A percentile compares a stretch with the other conserved stretches of the same genome.
These are phyloP conservation scores for Petrocephalus zakoni DNA, from an alignment of 2,113 vertebrate species.

Conservation along the genomic window DNA sequence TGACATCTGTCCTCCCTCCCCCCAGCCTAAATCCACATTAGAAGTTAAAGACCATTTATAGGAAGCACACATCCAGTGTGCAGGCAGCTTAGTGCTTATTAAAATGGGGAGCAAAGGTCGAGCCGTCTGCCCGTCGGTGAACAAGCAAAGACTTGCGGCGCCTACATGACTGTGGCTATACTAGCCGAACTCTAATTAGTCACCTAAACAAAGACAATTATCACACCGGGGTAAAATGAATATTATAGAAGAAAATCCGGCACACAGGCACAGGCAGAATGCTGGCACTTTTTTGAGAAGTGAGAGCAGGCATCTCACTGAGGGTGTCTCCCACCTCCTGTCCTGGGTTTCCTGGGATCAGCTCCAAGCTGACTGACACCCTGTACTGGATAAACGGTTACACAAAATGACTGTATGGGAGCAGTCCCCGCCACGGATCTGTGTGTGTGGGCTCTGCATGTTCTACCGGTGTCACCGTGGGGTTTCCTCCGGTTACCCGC, in stretches of 20 bases:
- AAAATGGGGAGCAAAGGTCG: neutral
- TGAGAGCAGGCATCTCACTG: neutral
- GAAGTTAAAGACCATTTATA: neutral
- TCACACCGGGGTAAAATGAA: neutral
- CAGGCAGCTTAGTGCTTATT: neutral
- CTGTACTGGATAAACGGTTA: neutral
- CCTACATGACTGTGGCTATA: neutral
- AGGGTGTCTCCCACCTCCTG: neutral
- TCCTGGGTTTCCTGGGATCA: neutral
- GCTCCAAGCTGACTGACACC: neutral
- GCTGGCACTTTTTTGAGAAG: neutral
- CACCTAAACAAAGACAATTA: neutral
- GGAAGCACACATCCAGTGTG: neutral
- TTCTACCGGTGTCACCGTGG: neutral
- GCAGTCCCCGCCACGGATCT: neutral
- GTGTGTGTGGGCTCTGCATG: neutral
- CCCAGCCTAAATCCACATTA: neutral
- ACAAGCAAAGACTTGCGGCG: neutral
- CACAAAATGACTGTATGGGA: neutral
- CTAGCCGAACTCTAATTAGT: neutral
- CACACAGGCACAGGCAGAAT: neutral
- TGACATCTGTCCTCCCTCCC: neutral
- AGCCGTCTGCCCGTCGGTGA: neutral
- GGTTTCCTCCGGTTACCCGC: neutral
- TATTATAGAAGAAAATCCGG: neutral